phyloP scores from a whole-genome alignment of 2,113 vertebrate species.

The Coptodon rendalli region DNA sequence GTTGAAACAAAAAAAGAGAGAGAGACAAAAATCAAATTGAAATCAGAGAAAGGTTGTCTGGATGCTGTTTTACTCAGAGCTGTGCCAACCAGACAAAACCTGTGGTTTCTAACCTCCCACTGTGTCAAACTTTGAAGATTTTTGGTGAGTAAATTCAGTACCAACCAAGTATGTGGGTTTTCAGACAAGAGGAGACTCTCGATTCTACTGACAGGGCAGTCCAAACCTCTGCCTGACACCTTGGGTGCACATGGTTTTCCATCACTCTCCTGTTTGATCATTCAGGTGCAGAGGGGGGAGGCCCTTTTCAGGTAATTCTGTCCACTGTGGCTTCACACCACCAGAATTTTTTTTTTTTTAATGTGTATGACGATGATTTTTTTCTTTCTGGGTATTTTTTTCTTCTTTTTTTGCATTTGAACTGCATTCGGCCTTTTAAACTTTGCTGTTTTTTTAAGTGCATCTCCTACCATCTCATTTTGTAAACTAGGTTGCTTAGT shows the following conservation, averaged over 20 bases:
- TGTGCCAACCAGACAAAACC: constrained; percentile 27
- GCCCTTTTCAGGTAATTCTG: constrained; percentile 25
- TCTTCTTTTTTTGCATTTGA: not conserved
- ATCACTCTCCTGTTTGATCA: constrained; percentile 7
- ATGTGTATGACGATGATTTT: not conserved
- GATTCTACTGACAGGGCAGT: constrained; percentile 35
- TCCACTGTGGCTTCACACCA: not conserved
- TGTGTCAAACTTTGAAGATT: constrained; percentile 26
- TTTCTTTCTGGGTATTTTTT: not conserved
- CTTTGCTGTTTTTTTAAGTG: not conserved
- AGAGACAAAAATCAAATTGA: not conserved
- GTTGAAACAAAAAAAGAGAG: not conserved
- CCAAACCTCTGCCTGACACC: constrained; percentile 43
- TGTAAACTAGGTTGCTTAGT: not conserved
- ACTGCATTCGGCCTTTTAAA: not conserved
- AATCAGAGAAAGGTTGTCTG: constrained; percentile 28
- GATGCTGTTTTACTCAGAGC: constrained; percentile 25
- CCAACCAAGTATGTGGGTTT: constrained; percentile 47
- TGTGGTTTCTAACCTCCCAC: constrained; percentile 30
- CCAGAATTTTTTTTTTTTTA: not conserved
- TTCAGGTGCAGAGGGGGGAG: constrained; percentile 17
- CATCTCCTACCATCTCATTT: not conserved
- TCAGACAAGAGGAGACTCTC: constrained; percentile 38
- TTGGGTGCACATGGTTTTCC: constrained; percentile 20
- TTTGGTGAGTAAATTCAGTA: constrained; percentile 48